Conservation (phyloP, 2,113 vertebrate genomes). For the Eonycteris spelaea region DNA sequence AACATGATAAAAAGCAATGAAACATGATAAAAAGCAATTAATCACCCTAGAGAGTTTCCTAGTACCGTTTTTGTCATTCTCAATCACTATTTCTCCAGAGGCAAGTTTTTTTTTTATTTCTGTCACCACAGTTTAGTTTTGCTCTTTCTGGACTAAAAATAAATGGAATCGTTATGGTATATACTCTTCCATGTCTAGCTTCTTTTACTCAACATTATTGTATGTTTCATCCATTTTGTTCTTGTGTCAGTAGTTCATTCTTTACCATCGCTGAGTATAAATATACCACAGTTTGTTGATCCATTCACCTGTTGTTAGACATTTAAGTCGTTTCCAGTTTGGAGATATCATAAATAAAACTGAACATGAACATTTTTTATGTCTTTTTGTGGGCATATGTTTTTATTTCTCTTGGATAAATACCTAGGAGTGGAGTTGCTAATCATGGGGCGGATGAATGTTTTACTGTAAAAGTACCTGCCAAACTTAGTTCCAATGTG, state of each 20-base stretch:
- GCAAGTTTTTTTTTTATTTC: neutral
- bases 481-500: neutral
- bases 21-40: neutral
- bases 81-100: neutral
- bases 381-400: neutral
- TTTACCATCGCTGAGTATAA: neutral
- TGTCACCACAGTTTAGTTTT: neutral
- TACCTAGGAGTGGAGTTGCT: neutral
- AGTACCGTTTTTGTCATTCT: neutral
- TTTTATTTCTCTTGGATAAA: constrained; percentile 11
- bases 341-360: neutral
- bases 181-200: neutral
- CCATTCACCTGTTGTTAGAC: neutral
- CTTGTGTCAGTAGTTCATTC: neutral
- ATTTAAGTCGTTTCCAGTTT: neutral
- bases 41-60: neutral
- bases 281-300: neutral
- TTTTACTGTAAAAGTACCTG: constrained; percentile 21
- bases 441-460: neutral
- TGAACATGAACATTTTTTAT: neutral
- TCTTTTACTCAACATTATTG: neutral
- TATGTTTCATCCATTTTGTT: neutral
- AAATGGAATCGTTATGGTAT: neutral
- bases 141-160: neutral
- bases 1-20: neutral